A percentile compares a stretch with the other conserved stretches of the same genome.
These are phyloP conservation scores for Oithona nana DNA, from an alignment of 2,888 invertebrate species.

Conservation along the genomic window DNA sequence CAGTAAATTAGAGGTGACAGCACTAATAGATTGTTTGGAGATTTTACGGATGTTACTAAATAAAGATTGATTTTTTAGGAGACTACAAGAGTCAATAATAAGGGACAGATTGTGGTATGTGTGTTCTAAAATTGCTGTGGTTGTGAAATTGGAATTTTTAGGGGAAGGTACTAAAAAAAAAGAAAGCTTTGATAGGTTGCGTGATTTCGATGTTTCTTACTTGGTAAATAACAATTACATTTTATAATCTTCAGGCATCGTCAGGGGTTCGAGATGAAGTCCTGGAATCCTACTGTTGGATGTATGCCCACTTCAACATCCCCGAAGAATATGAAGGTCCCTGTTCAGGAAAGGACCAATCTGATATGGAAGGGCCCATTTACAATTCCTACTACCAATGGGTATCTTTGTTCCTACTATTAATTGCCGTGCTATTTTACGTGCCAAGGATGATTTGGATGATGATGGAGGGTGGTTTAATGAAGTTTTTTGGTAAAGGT, in stretches of 20 bases:
- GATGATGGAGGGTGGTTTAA: conserved; percentile 14
- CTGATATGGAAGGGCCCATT: conserved; percentile 6
- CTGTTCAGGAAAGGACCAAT: conserved; percentile 12
- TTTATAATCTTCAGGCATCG: not conserved
- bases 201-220: too few species aligned
- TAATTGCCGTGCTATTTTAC: conserved; percentile 15
- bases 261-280: not conserved
- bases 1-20: too few species aligned
- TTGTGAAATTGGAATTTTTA: too few species aligned
- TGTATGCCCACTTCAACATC: conserved; percentile 16
- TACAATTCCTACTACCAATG: conserved; percentile 18
- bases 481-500: conserved; percentile 18
- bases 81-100: too few species aligned
- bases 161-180: too few species aligned
- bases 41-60: too few species aligned
- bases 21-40: too few species aligned
- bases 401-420: conserved; percentile 11
- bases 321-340: conserved; percentile 12
- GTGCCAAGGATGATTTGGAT: conserved; percentile 15
- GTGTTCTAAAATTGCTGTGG: too few species aligned
- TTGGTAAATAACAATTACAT: too few species aligned
- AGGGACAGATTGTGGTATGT: too few species aligned
- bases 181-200: too few species aligned
- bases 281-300: conserved; percentile 15
- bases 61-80: too few species aligned